Base-by-base conservation (phyloP, 2,797 vertebrate species). In the Semaprochilodus insignis region DNA sequence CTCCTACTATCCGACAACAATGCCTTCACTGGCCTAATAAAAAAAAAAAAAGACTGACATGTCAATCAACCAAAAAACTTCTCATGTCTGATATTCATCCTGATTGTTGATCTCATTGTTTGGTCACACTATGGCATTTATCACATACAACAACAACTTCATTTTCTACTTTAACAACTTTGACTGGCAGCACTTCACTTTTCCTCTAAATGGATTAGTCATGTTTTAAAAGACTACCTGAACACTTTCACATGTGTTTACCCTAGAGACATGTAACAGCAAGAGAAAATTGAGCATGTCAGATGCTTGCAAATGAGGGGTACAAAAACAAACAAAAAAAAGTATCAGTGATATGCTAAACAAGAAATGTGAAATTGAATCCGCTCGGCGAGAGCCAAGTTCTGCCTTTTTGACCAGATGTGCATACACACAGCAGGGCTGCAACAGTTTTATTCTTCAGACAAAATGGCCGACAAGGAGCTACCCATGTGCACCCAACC, bases 401-500 rank as follows among this genome's bases (percentile, higher is more conserved):
- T 80, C 17, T 23, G 63, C 55, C 60, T 85, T 74, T 74, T 19
- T 44, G 13, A 75, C 63, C 84, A 87, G 85, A 86, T 87, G 81
- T 82, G 73, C 1, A 6, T 27, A 23, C 59, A 19, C 59, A 77
- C 67, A 80, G 40, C 72, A 67, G 73, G 72, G 72, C 79, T 85
- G 70, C 10, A 62, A 73, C 77, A 77, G 65, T 83, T 81, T 78
- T 75, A 67, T 77, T 73, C 40, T 65, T 80, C 73, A 87, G 72
- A 62, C 52, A 79, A 52, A 84, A 77, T 78, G 70, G 59, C 77
- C 80, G 54, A 66, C 21, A 72, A 34, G 67, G 75, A 72, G 65
- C 77, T 44, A 74, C 31, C 72, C 88, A 86, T 87, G 85, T 89
- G 88, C 66, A 75, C 34, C 69, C 86, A 90, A 87, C 80, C 73